Percentiles rank a stretch among this genome's conserved stretches.
These are phyloP conservation scores for Spodoptera frugiperda DNA, from an alignment of 1,140 invertebrate species.

Conservation along the genomic window DNA sequence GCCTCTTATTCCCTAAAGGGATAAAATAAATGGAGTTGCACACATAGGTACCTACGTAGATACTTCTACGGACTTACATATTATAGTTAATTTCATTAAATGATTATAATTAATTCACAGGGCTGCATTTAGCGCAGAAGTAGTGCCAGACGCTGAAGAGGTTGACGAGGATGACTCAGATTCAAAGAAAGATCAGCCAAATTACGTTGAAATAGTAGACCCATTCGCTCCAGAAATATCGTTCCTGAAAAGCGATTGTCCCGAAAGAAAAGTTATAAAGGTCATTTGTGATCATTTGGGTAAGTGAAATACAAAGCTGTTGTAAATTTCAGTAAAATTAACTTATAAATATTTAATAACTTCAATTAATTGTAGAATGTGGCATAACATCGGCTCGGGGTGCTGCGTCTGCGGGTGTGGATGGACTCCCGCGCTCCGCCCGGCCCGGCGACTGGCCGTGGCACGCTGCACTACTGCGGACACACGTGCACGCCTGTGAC, in stretches of 20 bases:
- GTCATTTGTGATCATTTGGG: constrained; percentile 92
- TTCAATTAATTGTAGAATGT: constrained; percentile 88
- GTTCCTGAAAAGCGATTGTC: constrained; percentile 91
- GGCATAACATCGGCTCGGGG: constrained; percentile 90
- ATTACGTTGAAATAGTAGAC: constrained; percentile 93
- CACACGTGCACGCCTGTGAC: constrained; percentile 95
- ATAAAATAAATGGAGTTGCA: too few species aligned
- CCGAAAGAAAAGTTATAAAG: constrained; percentile 92
- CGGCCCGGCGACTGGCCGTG: constrained; percentile 95
- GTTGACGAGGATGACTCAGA: constrained; percentile 83
- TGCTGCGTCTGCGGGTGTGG: constrained; percentile 76
- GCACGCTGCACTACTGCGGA: constrained; percentile 93
- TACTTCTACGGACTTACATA: too few species aligned
- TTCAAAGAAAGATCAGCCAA: constrained; percentile 71
- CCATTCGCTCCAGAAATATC: constrained; percentile 92
- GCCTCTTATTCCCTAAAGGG: too few species aligned
- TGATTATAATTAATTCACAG: constrained; percentile 49
- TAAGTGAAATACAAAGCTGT: constrained; percentile 73
- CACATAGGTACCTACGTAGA: too few species aligned
- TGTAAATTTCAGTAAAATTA: neutral
- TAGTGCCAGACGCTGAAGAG: constrained; percentile 74
- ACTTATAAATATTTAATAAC: too few species aligned
- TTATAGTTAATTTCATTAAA: neutral
- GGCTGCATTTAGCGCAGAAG: constrained; percentile 72
- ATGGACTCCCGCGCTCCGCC: constrained; percentile 89